Base-by-base conservation (phyloP, 2,888 invertebrate species). In the Heteropelma amictum region DNA sequence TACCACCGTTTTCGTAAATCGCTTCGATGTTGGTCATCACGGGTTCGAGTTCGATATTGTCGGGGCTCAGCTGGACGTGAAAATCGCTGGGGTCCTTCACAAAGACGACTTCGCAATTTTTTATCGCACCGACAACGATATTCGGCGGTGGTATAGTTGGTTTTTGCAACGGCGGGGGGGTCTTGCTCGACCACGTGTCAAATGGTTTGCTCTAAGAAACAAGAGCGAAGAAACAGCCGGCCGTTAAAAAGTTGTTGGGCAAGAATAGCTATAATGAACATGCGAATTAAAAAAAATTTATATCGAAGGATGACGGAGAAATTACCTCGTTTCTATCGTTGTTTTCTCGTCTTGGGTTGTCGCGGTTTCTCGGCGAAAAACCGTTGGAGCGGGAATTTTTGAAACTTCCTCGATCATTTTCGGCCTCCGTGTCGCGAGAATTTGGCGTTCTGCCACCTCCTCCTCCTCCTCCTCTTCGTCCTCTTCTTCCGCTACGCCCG, bases 61-160 rank as follows among this genome's bases (percentile, higher is more conserved):
- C 85, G 0, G 85, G 79, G 38, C 72, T 75, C 19, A 88, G 67
- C n/a, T 88, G 87, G 2, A 89, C 54, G 47, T 84, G 88, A 63
- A 89, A 89, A 28, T 86, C 84, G 1, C 77, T 77, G 1, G 87
- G 86, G 67, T 74, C 80, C 6, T 76, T 81, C 5, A 79, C 60
- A 64, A 77, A 86, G 14, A 85, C 84, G 8, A 88, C 30, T 60
- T 82, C 82, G n/a, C 87, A 86, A n/a, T 74, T 80, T 64, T 85
- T 85, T 1, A 77, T 70, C 6, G 81, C 77, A 7, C 84, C 85
- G 19, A 84, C 53, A 7, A 80, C 77, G n/a, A 89, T 80, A 12
- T 77, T 79, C 0, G 75, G 76, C 10, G 74, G 61, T 14, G 82
- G 78, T 69, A 87, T 81, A 75, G 26, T 17, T 0, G 60, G 6